A percentile compares a stretch with the other conserved stretches of the same genome.
These are phyloP conservation scores for Leiothrix lutea DNA, from an alignment of 2,113 vertebrate genomes.

Conservation along the genomic window DNA sequence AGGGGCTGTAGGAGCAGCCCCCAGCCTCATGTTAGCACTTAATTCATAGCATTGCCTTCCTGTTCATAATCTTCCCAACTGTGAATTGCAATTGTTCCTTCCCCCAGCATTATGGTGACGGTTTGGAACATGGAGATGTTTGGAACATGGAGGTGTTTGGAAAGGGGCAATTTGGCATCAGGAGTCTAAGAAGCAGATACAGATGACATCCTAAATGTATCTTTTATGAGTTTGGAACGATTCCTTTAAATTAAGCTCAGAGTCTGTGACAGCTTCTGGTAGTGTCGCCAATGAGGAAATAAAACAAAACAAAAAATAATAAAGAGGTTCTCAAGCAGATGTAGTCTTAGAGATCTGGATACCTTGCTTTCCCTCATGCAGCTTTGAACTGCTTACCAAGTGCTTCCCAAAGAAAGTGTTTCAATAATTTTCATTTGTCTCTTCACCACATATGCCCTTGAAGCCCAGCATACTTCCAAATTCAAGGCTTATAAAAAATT, in stretches of 20 bases:
- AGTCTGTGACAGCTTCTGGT: constrained; percentile 38
- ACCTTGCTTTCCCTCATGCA: neutral
- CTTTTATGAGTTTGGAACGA: constrained; percentile 48
- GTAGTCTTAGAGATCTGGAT: neutral
- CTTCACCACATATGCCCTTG: neutral
- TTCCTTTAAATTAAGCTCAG: constrained; percentile 50
- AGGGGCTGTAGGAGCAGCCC: neutral
- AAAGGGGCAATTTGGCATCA: constrained; percentile 26
- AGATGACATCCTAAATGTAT: constrained; percentile 46
- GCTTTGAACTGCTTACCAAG: neutral
- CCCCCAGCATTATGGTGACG: neutral
- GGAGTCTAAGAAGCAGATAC: constrained; percentile 36
- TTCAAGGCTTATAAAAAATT: constrained; percentile 55
- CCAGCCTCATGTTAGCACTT: neutral
- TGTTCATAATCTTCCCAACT: neutral
- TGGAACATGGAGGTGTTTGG: neutral
- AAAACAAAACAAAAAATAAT: neutral
- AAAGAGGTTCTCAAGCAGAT: neutral
- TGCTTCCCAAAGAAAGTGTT: neutral
- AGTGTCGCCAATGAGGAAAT: neutral
- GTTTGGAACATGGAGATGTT: constrained; percentile 10
- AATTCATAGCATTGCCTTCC: constrained; percentile 1
- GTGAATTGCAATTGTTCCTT: neutral
- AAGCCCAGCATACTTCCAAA: constrained; percentile 23
- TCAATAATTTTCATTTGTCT: constrained; percentile 35